phyloP scores from a whole-genome alignment of 2,888 invertebrate species.

The Pandemis cinnamomeana region DNA sequence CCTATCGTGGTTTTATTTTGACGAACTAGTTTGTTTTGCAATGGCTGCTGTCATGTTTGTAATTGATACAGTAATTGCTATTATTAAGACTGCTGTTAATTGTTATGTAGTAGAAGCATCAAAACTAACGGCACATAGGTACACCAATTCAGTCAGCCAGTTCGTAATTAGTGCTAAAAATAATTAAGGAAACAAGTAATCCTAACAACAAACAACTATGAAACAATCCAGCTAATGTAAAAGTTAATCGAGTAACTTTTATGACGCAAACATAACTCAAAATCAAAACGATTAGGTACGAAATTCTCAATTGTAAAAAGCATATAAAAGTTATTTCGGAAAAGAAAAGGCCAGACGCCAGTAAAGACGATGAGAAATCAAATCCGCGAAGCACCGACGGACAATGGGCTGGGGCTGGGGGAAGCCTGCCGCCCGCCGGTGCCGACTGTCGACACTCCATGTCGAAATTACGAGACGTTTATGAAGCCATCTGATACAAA shows the following conservation, averaged over 20 bases:
- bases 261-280: neutral
- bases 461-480: constrained; percentile 1
- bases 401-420: neutral
- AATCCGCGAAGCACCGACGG: neutral
- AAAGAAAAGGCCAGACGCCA: neutral
- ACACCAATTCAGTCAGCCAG: neutral
- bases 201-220: neutral
- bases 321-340: neutral
- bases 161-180: neutral
- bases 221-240: neutral
- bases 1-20: neutral
- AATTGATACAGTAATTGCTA: neutral
- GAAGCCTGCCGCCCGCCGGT: neutral
- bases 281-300: neutral
- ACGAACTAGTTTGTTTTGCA: neutral
- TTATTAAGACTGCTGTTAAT: neutral
- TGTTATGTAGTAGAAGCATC: neutral
- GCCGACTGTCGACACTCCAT: constrained; percentile 1
- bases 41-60: neutral
- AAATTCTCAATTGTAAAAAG: neutral
- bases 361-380: neutral
- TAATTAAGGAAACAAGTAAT: neutral
- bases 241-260: neutral
- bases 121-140: neutral
- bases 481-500: constrained; percentile 14